Base-by-base conservation (phyloP, 2,113 vertebrate species). In the Coracopsis vasa region DNA sequence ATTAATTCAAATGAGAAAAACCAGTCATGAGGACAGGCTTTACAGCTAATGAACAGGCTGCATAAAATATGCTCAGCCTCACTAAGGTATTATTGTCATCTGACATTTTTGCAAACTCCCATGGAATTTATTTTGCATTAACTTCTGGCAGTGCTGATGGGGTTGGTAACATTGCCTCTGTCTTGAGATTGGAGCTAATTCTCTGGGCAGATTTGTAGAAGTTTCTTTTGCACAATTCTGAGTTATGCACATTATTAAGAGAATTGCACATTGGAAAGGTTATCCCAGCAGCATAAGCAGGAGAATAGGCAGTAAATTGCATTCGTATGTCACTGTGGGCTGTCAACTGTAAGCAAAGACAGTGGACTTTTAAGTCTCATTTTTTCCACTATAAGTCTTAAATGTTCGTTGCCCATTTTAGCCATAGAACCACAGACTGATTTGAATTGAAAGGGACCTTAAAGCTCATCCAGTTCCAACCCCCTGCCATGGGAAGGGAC, bases 1-100 rank as follows among this genome's bases (percentile, higher is more conserved):
- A 95, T 96, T 95, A 96, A 96, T 94, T 85, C 53, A 86, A 95
- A 92, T 92, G 85, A 94, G 87, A 61, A 85, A 71, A 90, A 85
- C 92, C 60, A 91, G 71, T 71, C 65, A 83, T 77, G 92, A 89
- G 96, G 91, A 77, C 72, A 94, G 92, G 69, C 82, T 92, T 95
- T 92, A 45, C 86, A 89, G 82, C 75, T 97, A 95, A 96, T 42
- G 80, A 97, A 45, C 82, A 92, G 79, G 87, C 71, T 94, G 94
- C 85, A 79, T 88, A 89, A 95, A 96, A 89, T 91, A 86, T 62
- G 20, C 62, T 91, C 53, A 95, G 50, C 70, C 74, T 97, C 72
- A 44, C 74, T 48, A 29, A 92, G 62, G 93, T 94, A n/a, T 84
- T 90, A 87, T 27, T 96, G 94, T 92, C 82, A 88, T 88, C 85